phyloP scores from a whole-genome alignment of 2,888 invertebrate species.

The Smittia aterrima region DNA sequence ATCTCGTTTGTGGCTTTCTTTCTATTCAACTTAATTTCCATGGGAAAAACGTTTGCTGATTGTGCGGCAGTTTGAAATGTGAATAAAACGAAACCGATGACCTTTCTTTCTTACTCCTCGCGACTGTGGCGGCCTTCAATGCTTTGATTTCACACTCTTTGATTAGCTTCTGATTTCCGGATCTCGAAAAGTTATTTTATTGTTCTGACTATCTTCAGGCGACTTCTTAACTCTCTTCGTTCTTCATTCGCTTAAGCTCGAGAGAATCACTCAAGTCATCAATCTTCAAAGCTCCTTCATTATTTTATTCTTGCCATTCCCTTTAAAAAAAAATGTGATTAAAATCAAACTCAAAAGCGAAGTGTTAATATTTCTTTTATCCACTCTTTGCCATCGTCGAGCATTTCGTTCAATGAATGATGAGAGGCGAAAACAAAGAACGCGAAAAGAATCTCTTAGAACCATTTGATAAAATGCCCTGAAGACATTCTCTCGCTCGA shows the following conservation, averaged over 20 bases:
- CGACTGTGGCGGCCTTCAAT: constrained; percentile 26
- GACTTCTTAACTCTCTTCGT: not conserved
- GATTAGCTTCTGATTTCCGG: constrained; percentile 38
- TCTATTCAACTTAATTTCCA: not conserved
- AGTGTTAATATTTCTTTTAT: constrained; percentile 39
- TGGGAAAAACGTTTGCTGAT: not conserved
- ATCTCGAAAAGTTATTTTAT: not conserved
- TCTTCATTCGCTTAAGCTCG: not conserved
- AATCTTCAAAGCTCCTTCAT: constrained; percentile 29
- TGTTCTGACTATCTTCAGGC: constrained; percentile 40
- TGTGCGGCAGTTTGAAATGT: constrained; percentile 24
- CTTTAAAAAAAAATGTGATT: constrained; percentile 22
- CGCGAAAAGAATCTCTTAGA: not conserved
- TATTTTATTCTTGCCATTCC: not conserved
- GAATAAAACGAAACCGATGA: constrained; percentile 19
- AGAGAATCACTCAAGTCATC: constrained; percentile 19
- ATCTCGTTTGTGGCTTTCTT: not conserved
- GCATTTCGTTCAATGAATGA: not conserved
- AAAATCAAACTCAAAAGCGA: constrained; percentile 19
- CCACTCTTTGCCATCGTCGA: not conserved
- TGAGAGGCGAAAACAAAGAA: too few species aligned
- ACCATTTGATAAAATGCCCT: not conserved
- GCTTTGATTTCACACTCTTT: constrained; percentile 17
- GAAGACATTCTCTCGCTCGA: not conserved
- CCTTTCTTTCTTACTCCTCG: constrained; percentile 15